Evolutionary conservation across 2,888 invertebrate species (phyloP).

Genomic region (Cataglyphis cursor): DNA sequence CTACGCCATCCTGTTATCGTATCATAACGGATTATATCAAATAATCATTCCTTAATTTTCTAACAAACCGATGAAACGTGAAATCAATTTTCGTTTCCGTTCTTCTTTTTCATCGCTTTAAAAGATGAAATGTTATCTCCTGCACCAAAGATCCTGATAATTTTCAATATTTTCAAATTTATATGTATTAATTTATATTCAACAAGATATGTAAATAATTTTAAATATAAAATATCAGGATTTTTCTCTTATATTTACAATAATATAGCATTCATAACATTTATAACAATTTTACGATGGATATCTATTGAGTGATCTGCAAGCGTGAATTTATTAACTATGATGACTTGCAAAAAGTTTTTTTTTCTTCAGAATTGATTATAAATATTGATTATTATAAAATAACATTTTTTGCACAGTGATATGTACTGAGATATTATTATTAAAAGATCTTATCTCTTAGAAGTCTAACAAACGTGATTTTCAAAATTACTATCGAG

Average conservation of each 20-base stretch:
- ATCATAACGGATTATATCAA: conserved; percentile 16
- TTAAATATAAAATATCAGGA: conserved; percentile 10
- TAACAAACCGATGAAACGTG: background rate
- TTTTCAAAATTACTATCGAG: conserved; percentile 11
- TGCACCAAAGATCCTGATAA: background rate
- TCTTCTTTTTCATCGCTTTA: background rate
- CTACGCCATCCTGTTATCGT: conserved; percentile 26
- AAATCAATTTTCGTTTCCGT: background rate
- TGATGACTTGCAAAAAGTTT: background rate
- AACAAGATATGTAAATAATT: background rate
- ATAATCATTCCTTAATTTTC: conserved; percentile 24
- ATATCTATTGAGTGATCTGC: background rate
- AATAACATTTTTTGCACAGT: background rate
- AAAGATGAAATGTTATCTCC: background rate
- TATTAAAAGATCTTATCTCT: background rate
- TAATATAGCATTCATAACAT: background rate
- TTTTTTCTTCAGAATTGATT: background rate
- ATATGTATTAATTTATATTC: background rate
- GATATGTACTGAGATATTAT: background rate
- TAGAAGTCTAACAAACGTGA: background rate
- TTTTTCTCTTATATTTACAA: background rate
- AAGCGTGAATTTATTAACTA: background rate
- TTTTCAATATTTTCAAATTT: background rate
- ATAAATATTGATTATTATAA: conserved; percentile 1
- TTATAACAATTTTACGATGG: background rate